Conservation (phyloP, 2,113 vertebrate genomes). For the Climacteris rufus region DNA sequence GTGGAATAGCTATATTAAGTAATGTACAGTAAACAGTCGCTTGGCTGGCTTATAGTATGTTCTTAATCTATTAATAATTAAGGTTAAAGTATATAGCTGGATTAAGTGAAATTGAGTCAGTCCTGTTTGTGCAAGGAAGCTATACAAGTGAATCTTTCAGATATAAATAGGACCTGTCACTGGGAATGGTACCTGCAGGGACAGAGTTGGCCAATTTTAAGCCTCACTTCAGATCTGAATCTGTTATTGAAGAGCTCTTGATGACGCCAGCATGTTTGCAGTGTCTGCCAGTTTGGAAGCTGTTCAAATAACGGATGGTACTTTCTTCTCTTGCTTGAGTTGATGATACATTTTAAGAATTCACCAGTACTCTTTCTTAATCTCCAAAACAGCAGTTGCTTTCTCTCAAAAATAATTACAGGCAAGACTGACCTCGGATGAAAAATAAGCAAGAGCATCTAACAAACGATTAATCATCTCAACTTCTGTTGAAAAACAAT, state of each 20-base stretch:
- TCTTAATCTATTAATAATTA: background rate
- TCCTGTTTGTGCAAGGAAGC: background rate
- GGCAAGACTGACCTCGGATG: slow-evolving; percentile 1
- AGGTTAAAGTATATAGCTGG: background rate
- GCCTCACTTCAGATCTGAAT: background rate
- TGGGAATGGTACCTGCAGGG: background rate
- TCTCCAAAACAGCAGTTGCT: background rate
- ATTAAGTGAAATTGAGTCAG: background rate
- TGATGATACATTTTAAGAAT: slow-evolving; percentile 2
- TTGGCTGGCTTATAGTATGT: background rate
- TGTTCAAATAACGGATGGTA: background rate
- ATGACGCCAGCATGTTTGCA: background rate
- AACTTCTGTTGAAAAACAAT: background rate
- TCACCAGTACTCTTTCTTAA: background rate
- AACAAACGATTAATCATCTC: background rate
- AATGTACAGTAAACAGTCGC: background rate
- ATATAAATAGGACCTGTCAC: background rate
- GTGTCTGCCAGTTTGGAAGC: background rate
- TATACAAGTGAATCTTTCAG: background rate
- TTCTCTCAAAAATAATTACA: slow-evolving; percentile 46
- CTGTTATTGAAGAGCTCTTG: background rate
- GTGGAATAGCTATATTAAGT: background rate
- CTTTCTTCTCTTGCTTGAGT: background rate
- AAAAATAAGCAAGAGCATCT: background rate
- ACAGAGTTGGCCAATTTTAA: background rate